Base-by-base conservation (phyloP, 2,797 vertebrate species). In the Eulemur rubriventer region DNA sequence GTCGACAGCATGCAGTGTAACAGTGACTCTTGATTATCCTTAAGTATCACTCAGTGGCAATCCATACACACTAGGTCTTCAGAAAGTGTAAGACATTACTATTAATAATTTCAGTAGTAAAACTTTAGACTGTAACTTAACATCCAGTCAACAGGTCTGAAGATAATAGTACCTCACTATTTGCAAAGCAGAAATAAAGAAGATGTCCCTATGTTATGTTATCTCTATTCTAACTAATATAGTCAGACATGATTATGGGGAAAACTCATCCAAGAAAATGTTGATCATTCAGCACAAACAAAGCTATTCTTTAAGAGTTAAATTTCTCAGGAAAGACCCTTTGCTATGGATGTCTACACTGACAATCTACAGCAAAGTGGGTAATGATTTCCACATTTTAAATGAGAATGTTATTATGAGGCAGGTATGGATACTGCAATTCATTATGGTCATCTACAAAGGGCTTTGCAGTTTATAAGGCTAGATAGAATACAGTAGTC, bases 271-370 rank as follows among this genome's bases (percentile, higher is more conserved):
- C 33, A 38, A 85, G 46, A 67, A 91, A 83, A 38, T 78, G 22
- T 50, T 88, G 63, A 65, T 82, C 28, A 28, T n/a, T 41, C n/a
- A 33, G 17, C 28, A 72, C 78, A 78, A 96, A 88, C 46, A 90
- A 92, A 28, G 17, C 38, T 72, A 22, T 88, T 86, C 46, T 79
- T 89, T 33, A 81, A 91, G 89, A 93, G 20, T 46, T 9, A 41
- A 65, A n/a, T 16, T 41, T 69, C 70, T 83, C 76, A 92, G 84
- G 88, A 95, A 97, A 78, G 79, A 65, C 17, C 11, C 61, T 83
- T 65, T 76, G 24, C 67, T 83, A 4, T 17, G 46, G 28, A 48
- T 28, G n/a, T 76, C 43, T 26, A 48, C 14, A 41, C 17, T 9
- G 61, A 72, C 72, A 43, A 78, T 22, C 13, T 38, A 59, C 26